phyloP scores from a whole-genome alignment of 2,888 invertebrate species.

The Synanthedon vespiformis region DNA sequence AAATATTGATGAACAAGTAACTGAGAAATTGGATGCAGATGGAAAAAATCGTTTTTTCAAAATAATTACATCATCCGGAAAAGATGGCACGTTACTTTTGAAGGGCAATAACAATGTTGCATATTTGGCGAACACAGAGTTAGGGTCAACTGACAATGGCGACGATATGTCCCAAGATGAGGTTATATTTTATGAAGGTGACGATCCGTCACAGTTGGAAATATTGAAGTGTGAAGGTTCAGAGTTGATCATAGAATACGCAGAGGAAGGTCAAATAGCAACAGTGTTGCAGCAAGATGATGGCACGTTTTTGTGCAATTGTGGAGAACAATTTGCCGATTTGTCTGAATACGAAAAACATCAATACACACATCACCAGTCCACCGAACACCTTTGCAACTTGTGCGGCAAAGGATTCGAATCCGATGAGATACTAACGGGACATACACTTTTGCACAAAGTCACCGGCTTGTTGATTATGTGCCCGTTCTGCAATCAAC shows the following conservation, averaged over 20 bases:
- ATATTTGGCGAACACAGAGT: slow-evolving; percentile 39
- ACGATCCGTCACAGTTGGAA: slow-evolving; percentile 53
- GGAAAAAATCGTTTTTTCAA: slow-evolving; percentile 41
- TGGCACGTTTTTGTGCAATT: slow-evolving; percentile 54
- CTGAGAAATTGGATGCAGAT: slow-evolving; percentile 12
- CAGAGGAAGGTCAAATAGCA: slow-evolving; percentile 51
- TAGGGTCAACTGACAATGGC: slow-evolving; percentile 31
- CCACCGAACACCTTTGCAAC: slow-evolving; percentile 48
- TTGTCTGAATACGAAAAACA: slow-evolving; percentile 52
- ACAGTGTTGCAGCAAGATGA: slow-evolving; percentile 54
- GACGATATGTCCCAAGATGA: slow-evolving; percentile 35
- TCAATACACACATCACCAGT: slow-evolving; percentile 48
- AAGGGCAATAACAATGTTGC: slow-evolving; percentile 39
- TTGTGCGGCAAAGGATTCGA: slow-evolving; percentile 63
- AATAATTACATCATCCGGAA: slow-evolving; percentile 38
- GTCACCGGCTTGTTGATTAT: slow-evolving; percentile 34
- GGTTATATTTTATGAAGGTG: slow-evolving; percentile 57
- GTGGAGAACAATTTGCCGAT: slow-evolving; percentile 55
- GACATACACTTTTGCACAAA: slow-evolving; percentile 56
- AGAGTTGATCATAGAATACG: slow-evolving; percentile 58
- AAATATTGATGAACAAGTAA: slow-evolving; percentile 15
- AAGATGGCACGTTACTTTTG: slow-evolving; percentile 45
- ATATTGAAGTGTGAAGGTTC: slow-evolving; percentile 57
- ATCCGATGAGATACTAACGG: slow-evolving; percentile 50
- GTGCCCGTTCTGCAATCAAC: slow-evolving; percentile 55